These are phyloP conservation scores for Lucilia sericata DNA, from an alignment of 1,140 invertebrate species.

Conservation along the genomic window DNA sequence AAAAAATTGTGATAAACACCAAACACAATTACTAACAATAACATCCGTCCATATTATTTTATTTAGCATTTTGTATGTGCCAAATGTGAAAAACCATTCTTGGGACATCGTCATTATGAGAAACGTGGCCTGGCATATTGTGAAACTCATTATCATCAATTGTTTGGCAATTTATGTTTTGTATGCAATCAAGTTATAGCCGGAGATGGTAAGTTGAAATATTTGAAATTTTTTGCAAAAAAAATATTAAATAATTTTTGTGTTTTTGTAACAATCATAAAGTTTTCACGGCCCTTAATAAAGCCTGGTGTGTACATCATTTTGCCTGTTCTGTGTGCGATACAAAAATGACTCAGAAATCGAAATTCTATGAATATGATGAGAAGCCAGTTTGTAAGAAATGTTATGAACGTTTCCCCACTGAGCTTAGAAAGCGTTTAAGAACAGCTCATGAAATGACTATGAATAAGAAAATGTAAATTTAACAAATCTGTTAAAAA, in stretches of 20 bases:
- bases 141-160: conserved; percentile 98
- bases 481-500: background rate
- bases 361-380: conserved; percentile 99
- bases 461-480: conserved; percentile 64
- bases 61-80: conserved; percentile 97
- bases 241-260: background rate
- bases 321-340: conserved; percentile 99
- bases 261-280: conserved; percentile 64
- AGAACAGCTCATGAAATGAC: conserved; percentile 82
- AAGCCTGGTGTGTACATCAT: conserved; percentile 99
- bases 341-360: conserved; percentile 97
- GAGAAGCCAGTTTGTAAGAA: conserved; percentile 98
- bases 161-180: conserved; percentile 99
- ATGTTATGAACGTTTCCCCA: conserved; percentile 97
- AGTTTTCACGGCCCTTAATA: conserved; percentile 98
- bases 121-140: conserved; percentile 99
- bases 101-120: conserved; percentile 99
- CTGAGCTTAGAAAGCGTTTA: conserved; percentile 90
- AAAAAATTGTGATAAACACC: background rate
- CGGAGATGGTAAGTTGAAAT: conserved; percentile 86
- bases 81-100: conserved; percentile 99
- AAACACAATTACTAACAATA: conserved; percentile 5
- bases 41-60: conserved; percentile 27
- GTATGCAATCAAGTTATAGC: conserved; percentile 98
- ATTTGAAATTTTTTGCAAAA: background rate